A percentile compares a stretch with the other conserved stretches of the same genome.
These are phyloP conservation scores for Drosophila mauritiana DNA, from an alignment of 1,140 invertebrate species.

Conservation along the genomic window DNA sequence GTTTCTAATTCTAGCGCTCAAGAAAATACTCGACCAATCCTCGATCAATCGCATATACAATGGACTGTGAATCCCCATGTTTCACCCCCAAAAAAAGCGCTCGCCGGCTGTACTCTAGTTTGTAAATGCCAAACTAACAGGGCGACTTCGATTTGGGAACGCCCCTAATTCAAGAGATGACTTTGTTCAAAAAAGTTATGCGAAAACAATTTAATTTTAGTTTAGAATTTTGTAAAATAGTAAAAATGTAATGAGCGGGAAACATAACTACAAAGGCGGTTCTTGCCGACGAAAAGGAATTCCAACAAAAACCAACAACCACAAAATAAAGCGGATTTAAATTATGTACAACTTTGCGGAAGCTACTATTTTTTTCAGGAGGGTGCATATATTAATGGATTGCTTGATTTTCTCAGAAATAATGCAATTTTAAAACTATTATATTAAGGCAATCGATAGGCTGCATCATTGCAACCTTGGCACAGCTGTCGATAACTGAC, in stretches of 20 bases:
- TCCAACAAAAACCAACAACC: constrained; percentile 23
- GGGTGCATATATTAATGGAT: neutral
- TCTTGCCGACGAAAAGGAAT: constrained; percentile 29
- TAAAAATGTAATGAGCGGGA: constrained; percentile 18
- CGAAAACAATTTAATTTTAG: constrained; percentile 62
- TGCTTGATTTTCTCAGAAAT: neutral
- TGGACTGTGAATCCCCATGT: constrained; percentile 86
- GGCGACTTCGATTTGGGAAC: constrained; percentile 23
- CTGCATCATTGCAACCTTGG: constrained; percentile 9
- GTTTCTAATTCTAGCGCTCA: constrained; percentile 56
- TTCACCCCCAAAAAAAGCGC: neutral
- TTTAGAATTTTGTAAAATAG: constrained; percentile 74
- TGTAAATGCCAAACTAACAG: constrained; percentile 43
- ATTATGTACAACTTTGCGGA: constrained; percentile 16
- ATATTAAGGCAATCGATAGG: constrained; percentile 7
- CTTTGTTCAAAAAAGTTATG: constrained; percentile 65
- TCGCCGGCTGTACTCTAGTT: constrained; percentile 69
- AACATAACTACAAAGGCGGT: constrained; percentile 23
- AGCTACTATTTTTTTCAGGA: neutral
- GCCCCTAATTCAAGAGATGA: constrained; percentile 56
- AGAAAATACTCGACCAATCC: constrained; percentile 87
- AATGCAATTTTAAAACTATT: neutral
- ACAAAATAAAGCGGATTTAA: constrained; percentile 42
- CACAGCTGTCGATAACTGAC: constrained; percentile 56
- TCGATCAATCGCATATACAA: constrained; percentile 90